Conservation (phyloP, 92 coral and sea anemone species). For the Palythoa caribaeorum region DNA sequence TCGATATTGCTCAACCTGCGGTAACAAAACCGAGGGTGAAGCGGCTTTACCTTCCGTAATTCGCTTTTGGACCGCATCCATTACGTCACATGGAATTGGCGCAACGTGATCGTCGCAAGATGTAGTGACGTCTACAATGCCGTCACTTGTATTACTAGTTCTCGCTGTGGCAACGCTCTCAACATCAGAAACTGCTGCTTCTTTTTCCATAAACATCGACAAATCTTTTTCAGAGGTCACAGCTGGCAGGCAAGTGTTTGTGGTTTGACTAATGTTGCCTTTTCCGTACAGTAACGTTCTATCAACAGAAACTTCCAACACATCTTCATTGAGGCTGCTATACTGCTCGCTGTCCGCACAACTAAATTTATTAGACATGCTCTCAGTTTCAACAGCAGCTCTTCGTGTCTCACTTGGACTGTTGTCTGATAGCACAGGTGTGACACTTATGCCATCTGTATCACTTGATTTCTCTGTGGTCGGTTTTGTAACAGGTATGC, state of each 20-base stretch:
- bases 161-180: neutral
- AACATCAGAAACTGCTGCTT: neutral
- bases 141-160: neutral
- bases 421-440: neutral
- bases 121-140: neutral
- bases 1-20: constrained; percentile 65
- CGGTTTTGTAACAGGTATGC: neutral
- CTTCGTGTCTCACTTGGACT: neutral
- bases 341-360: neutral
- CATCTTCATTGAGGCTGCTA: neutral
- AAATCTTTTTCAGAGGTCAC: neutral
- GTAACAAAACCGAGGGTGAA: neutral
- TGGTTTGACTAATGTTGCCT: neutral
- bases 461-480: constrained; percentile 1
- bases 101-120: neutral
- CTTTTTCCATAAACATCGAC: neutral
- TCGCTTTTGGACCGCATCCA: neutral
- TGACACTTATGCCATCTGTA: neutral
- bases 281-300: neutral
- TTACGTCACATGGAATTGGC: neutral
- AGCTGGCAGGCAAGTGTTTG: neutral
- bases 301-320: neutral
- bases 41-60: neutral
- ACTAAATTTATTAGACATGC: neutral
- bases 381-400: constrained; percentile 1